These are phyloP conservation scores for Onychomys leucogaster DNA, from an alignment of 2,797 vertebrate genomes.

Conservation along the genomic window DNA sequence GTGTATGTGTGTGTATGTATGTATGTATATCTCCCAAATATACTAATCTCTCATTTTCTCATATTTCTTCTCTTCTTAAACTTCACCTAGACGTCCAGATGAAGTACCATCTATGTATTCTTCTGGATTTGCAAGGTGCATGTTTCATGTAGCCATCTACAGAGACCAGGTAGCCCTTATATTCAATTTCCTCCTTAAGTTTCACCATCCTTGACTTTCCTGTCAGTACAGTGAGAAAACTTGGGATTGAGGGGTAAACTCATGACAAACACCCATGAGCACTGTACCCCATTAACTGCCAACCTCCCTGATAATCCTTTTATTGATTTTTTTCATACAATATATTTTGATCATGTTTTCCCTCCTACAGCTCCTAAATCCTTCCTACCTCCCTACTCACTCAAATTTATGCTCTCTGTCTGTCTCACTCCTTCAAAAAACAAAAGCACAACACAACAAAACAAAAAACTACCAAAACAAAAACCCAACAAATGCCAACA, in stretches of 20 bases:
- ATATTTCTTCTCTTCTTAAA: background rate
- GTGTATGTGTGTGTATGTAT: too few relatives aligned
- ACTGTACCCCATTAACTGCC: background rate
- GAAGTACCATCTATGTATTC: background rate
- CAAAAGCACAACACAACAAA: background rate
- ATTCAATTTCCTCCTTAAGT: constrained; percentile 99
- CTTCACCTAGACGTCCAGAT: background rate
- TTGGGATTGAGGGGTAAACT: constrained; percentile 98
- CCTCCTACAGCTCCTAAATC: background rate
- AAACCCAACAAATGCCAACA: background rate
- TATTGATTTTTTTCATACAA: background rate
- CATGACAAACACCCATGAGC: constrained; percentile 61
- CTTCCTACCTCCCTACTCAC: too few relatives aligned
- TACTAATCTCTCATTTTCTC: background rate
- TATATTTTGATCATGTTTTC: background rate
- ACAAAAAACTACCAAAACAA: background rate
- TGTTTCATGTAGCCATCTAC: constrained; percentile 99
- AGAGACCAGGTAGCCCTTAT: constrained; percentile 97
- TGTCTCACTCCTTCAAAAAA: background rate
- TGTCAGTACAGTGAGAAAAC: constrained; percentile 96
- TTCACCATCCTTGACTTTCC: constrained; percentile 99
- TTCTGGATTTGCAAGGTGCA: constrained; percentile 88
- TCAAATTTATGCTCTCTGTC: background rate
- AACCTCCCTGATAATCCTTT: background rate
- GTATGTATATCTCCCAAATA: background rate